Percentiles rank a stretch among this genome's conserved stretches.
Conservation (phyloP, 2,888 invertebrate genomes). For the Trichopria drosophilae region DNA sequence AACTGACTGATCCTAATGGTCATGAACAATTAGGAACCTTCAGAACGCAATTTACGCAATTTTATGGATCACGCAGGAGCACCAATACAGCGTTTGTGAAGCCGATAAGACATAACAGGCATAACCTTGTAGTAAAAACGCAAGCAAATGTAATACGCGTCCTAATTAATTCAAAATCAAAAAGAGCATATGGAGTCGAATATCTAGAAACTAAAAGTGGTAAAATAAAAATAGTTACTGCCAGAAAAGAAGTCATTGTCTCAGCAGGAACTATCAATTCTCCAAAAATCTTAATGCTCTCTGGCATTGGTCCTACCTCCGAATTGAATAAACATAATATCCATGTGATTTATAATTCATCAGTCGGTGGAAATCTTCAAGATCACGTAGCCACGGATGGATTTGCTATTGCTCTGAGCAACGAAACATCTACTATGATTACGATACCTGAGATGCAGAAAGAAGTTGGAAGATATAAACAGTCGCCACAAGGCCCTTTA, state of each 20-base stretch:
- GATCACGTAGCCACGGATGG: too few relatives aligned
- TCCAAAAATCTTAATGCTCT: slow-evolving; percentile 60
- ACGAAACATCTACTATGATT: too few relatives aligned
- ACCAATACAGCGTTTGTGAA: slow-evolving; percentile 69
- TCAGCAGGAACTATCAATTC: slow-evolving; percentile 61
- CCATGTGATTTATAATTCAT: slow-evolving; percentile 51
- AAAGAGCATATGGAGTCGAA: slow-evolving; percentile 56
- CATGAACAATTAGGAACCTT: slow-evolving; percentile 65
- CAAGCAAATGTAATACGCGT: slow-evolving; percentile 60
- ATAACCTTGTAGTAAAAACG: slow-evolving; percentile 54
- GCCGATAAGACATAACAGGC: slow-evolving; percentile 64
- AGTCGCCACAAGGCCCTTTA: too few relatives aligned
- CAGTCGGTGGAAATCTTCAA: slow-evolving; percentile 61
- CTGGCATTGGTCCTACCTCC: slow-evolving; percentile 55
- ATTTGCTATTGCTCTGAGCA: too few relatives aligned
- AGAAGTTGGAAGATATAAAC: too few relatives aligned
- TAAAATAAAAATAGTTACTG: slow-evolving; percentile 47
- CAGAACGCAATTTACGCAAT: slow-evolving; percentile 65
- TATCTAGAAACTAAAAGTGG: slow-evolving; percentile 48
- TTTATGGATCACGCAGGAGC: slow-evolving; percentile 65
- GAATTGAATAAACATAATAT: slow-evolving; percentile 47
- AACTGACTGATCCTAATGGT: slow-evolving; percentile 64
- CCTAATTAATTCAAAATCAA: slow-evolving; percentile 58
- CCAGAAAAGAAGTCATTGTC: slow-evolving; percentile 60
- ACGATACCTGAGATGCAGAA: too few relatives aligned